A percentile compares a stretch with the other conserved stretches of the same genome.
Conservation (phyloP, 2,888 invertebrate genomes). For the Drosophila nr. perissopoda region DNA sequence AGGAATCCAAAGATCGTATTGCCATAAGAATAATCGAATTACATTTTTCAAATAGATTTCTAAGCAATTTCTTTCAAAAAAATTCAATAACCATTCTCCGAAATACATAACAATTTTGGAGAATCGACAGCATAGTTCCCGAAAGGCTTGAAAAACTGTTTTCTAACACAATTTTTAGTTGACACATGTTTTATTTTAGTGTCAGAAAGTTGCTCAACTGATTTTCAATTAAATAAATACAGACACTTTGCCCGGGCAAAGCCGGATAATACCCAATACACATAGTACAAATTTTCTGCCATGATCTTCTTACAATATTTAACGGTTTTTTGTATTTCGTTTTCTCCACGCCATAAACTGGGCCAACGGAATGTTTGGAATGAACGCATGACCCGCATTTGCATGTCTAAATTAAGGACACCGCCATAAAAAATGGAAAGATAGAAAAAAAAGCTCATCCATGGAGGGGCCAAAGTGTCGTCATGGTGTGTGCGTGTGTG, state of each 20-base stretch:
- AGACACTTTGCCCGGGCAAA: not conserved
- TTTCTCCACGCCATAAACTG: slow-evolving; percentile 26
- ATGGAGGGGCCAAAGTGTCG: slow-evolving; percentile 37
- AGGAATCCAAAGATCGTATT: not conserved
- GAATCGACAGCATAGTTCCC: not conserved
- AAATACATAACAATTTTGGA: not conserved
- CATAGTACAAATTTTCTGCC: not conserved
- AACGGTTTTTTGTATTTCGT: slow-evolving; percentile 5
- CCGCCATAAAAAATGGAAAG: slow-evolving; percentile 60
- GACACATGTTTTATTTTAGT: not conserved
- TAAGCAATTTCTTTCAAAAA: not conserved
- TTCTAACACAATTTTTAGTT: not conserved
- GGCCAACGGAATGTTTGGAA: slow-evolving; percentile 30
- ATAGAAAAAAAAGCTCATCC: slow-evolving; percentile 57
- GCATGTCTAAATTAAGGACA: slow-evolving; percentile 76
- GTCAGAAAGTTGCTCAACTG: not conserved
- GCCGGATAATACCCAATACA: not conserved
- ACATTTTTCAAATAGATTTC: not conserved
- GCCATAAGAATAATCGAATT: not conserved
- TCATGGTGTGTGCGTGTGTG: slow-evolving; percentile 9
- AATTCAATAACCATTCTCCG: not conserved
- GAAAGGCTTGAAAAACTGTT: not conserved
- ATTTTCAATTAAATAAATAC: not conserved
- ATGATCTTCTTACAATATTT: slow-evolving; percentile 19
- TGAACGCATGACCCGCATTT: slow-evolving; percentile 72